Evolutionary conservation across 2,797 vertebrate genomes (phyloP).

Genomic region (Fundulus diaphanus): DNA sequence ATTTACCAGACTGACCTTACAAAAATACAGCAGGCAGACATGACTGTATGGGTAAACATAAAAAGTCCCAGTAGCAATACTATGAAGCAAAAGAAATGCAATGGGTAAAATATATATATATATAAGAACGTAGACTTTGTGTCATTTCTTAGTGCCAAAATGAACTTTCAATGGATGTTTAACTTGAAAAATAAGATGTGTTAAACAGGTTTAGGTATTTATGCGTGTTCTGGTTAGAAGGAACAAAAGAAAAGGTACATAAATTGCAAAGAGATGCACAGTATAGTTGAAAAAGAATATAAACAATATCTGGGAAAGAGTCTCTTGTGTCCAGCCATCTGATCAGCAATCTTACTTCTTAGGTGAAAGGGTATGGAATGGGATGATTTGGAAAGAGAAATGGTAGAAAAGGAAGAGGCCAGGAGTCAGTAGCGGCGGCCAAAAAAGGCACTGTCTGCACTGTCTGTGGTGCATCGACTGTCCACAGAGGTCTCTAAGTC

Average conservation of each 20-base stretch:
- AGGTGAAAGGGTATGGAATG: slow-evolving; percentile 48
- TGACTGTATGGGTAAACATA: not conserved
- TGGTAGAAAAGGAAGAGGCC: slow-evolving; percentile 50
- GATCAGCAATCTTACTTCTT: slow-evolving; percentile 61
- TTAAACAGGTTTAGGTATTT: not conserved
- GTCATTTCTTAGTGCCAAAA: not conserved
- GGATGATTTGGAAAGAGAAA: slow-evolving; percentile 58
- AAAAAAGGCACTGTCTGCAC: slow-evolving; percentile 81
- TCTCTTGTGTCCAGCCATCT: slow-evolving; percentile 10
- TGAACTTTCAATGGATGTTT: not conserved
- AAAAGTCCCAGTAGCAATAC: not conserved
- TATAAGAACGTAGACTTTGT: not conserved
- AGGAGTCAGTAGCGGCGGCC: slow-evolving; percentile 78
- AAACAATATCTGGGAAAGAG: not conserved
- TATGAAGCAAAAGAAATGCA: not conserved
- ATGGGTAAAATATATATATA: not conserved
- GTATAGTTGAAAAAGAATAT: not conserved
- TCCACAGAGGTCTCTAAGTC: slow-evolving; percentile 87
- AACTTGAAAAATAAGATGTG: not conserved
- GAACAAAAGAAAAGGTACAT: not conserved
- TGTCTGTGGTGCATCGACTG: slow-evolving; percentile 86
- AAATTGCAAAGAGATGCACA: slow-evolving; percentile 2
- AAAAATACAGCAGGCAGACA: not conserved
- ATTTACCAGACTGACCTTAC: not conserved
- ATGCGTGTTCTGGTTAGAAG: not conserved